phyloP scores from a whole-genome alignment of 2,888 invertebrate species.

The Metopia argyrocephala region DNA sequence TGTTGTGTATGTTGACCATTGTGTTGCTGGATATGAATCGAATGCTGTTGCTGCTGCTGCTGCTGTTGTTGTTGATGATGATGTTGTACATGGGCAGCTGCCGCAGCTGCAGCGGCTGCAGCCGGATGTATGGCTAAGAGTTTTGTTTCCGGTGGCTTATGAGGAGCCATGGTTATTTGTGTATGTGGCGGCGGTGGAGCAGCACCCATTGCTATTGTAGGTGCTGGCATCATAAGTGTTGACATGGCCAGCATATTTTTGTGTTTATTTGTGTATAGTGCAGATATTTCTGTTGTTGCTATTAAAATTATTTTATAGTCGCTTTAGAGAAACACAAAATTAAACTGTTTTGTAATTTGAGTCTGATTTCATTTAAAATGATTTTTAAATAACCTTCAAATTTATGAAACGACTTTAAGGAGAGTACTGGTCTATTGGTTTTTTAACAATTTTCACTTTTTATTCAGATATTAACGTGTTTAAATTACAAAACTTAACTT shows the following conservation, averaged over 20 bases:
- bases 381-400: no score
- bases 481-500: conserved; percentile 51
- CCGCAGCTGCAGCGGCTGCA: conserved; percentile 65
- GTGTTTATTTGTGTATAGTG: background rate
- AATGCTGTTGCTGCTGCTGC: conserved; percentile 69
- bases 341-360: no score
- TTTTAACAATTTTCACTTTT: no score
- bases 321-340: no score
- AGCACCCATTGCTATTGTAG: conserved; percentile 78
- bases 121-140: conserved; percentile 78
- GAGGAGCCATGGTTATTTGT: conserved; percentile 78
- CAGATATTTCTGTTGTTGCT: background rate
- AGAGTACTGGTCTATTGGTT: no score
- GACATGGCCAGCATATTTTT: conserved; percentile 79
- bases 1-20: conserved; percentile 69
- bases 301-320: background rate
- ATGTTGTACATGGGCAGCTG: conserved; percentile 69
- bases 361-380: no score
- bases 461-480: conserved; percentile 5
- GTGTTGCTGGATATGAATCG: conserved; percentile 67
- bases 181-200: conserved; percentile 66
- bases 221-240: conserved; percentile 79
- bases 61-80: conserved; percentile 65
- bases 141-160: conserved; percentile 79
- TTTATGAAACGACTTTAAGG: no score